Evolutionary conservation across 1,140 invertebrate genomes (phyloP), one percentile per base, ranked within the genome.

Genomic region (Drosophila murphyi): DNA sequence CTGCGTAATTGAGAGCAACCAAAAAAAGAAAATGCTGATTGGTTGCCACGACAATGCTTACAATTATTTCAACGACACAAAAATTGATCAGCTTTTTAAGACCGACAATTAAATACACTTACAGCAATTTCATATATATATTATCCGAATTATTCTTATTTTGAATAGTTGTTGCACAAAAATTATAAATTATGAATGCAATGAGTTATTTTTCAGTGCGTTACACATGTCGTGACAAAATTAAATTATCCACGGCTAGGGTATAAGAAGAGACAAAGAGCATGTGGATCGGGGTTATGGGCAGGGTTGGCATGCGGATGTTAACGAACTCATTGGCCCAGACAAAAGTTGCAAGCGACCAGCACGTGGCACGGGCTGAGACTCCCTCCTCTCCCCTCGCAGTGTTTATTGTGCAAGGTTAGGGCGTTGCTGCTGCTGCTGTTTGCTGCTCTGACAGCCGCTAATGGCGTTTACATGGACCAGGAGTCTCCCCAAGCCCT

Each of bases 321-420:
- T 76, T 77, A 87, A 88, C 80, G 80, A 88, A 87, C 76, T 83
- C 83, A 87, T 89, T 87, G 85, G 68, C 78, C 82, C 82, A 69
- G 64, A 32, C 47, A 34, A 54, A 67, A 72, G 63, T 41, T 60
- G 63, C 47, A 72, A 28, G 35, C 59, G 51, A 31, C 69, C 68
- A 86, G 82, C 82, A 86, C 82, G 82, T 87, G 82, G 68, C 82
- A 50, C n/a, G 82, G 82, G 68, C 78, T 20, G 20, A 59, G 31
- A 31, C 34, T 29, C 35, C 4, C 31, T 29, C 60, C 5, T n/a
- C 4, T 39, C 47, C 50, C 20, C 61, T 8, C 32, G 20, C 1
- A 20, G 20, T 67, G 71, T n/a, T 54, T 55, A 78, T 88, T 89
- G 83, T 72, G 85, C 80, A 78, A 89, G 83, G 83, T 89, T 88